These are phyloP conservation scores for Sander vitreus DNA, from an alignment of 2,113 vertebrate species.

Conservation along the genomic window DNA sequence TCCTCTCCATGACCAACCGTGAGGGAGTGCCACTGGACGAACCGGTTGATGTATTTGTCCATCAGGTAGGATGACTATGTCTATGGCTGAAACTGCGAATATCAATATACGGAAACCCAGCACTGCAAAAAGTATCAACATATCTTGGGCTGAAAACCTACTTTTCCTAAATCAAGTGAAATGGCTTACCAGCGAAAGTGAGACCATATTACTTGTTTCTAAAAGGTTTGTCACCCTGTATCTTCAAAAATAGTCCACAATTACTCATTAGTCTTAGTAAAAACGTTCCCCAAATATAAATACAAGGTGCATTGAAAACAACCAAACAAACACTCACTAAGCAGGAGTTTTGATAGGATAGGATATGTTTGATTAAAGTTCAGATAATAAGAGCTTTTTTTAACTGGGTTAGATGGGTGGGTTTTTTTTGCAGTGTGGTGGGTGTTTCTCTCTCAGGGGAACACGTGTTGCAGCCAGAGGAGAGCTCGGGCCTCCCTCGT, in stretches of 20 bases:
- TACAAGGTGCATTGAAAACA: not conserved
- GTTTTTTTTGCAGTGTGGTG: not conserved
- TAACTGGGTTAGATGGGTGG: too few species aligned
- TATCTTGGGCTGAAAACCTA: not conserved
- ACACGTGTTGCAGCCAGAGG: slow-evolving; percentile 56
- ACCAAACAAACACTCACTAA: not conserved
- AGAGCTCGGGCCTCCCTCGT: slow-evolving; percentile 43
- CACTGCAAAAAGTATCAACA: not conserved
- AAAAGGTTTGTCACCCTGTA: not conserved
- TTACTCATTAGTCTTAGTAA: not conserved
- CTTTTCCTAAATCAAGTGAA: not conserved
- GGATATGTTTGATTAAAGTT: not conserved
- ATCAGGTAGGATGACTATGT: slow-evolving; percentile 88
- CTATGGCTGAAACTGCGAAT: not conserved
- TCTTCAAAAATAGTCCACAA: not conserved
- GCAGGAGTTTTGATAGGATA: not conserved
- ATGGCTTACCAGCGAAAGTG: not conserved
- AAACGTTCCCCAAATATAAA: not conserved
- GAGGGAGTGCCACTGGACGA: slow-evolving; percentile 91
- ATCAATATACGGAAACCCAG: not conserved
- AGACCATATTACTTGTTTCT: slow-evolving; percentile 23
- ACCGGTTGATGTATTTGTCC: slow-evolving; percentile 98
- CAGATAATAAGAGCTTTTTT: not conserved
- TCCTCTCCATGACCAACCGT: slow-evolving; percentile 95
- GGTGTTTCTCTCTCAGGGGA: slow-evolving; percentile 43